Evolutionary conservation across 2,888 invertebrate species (phyloP).

Genomic region (Diplazon laetatorius): DNA sequence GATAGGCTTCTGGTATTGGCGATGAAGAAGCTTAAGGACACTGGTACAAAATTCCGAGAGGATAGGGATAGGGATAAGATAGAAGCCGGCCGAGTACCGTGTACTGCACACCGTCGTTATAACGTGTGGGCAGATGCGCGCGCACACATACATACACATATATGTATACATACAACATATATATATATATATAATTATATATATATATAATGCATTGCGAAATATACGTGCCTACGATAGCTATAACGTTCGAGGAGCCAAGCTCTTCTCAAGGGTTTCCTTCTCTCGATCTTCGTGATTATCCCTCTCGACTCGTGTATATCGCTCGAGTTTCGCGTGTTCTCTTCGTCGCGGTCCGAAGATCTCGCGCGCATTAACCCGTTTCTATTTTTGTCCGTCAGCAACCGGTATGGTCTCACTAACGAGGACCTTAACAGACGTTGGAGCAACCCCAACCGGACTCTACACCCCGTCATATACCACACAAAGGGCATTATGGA

Average conservation of each 20-base stretch:
- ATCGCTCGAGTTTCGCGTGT: slow-evolving; percentile 14
- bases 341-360: no score
- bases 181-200: no score
- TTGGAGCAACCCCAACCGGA: slow-evolving; percentile 90
- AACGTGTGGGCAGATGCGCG: not conserved
- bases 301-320: not conserved
- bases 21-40: no score
- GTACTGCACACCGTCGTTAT: not conserved
- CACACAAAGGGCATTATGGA: slow-evolving; percentile 90
- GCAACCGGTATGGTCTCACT: slow-evolving; percentile 92
- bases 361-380: slow-evolving; percentile 34
- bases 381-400: slow-evolving; percentile 80
- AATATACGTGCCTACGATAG: slow-evolving; percentile 6
- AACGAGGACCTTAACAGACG: slow-evolving; percentile 93
- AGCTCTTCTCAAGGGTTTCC: slow-evolving; percentile 27
- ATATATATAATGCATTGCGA: not conserved
- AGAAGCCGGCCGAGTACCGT: not conserved
- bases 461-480: slow-evolving; percentile 92
- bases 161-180: no score
- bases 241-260: slow-evolving; percentile 1
- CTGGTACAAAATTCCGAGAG: not conserved
- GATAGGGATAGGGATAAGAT: slow-evolving; percentile 17
- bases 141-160: no score
- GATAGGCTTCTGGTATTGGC: no score
- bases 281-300: not conserved